A percentile compares a stretch with the other conserved stretches of the same genome.
Conservation (phyloP, 2,888 invertebrate genomes). For the Chrysolina oricalcia region DNA sequence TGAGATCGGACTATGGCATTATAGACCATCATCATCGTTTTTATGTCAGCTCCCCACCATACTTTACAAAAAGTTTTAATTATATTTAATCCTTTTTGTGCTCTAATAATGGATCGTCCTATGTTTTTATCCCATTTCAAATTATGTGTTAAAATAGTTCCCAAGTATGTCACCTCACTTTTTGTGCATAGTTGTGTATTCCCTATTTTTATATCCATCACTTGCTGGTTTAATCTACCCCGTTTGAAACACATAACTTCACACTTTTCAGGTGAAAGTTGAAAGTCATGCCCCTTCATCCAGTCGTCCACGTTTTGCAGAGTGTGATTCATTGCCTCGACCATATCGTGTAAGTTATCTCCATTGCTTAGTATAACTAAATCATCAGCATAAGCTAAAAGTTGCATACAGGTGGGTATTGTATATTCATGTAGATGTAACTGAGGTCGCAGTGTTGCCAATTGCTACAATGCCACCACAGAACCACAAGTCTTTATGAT, state of each 20-base stretch:
- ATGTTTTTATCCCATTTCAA: slow-evolving; percentile 42
- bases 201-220: background rate
- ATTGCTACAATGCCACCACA: too few species aligned
- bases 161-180: slow-evolving; percentile 40
- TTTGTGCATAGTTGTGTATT: background rate
- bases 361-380: too few species aligned
- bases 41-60: slow-evolving; percentile 43
- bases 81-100: slow-evolving; percentile 30
- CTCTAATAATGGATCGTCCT: slow-evolving; percentile 26
- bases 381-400: slow-evolving; percentile 35
- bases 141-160: slow-evolving; percentile 26
- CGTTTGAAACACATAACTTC: slow-evolving; percentile 35
- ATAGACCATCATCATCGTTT: slow-evolving; percentile 27
- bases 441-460: too few species aligned
- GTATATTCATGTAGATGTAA: too few species aligned
- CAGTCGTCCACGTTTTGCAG: slow-evolving; percentile 26
- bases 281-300: slow-evolving; percentile 28
- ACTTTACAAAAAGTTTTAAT: slow-evolving; percentile 37
- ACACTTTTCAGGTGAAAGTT: slow-evolving; percentile 36
- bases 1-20: slow-evolving; percentile 38
- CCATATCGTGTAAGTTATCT: slow-evolving; percentile 4
- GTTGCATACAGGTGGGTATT: slow-evolving; percentile 8
- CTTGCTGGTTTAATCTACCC: background rate
- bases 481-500: too few species aligned
- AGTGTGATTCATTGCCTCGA: slow-evolving; percentile 22